Conservation (phyloP, 2,888 invertebrate species). For the Drosophila ochracea region DNA sequence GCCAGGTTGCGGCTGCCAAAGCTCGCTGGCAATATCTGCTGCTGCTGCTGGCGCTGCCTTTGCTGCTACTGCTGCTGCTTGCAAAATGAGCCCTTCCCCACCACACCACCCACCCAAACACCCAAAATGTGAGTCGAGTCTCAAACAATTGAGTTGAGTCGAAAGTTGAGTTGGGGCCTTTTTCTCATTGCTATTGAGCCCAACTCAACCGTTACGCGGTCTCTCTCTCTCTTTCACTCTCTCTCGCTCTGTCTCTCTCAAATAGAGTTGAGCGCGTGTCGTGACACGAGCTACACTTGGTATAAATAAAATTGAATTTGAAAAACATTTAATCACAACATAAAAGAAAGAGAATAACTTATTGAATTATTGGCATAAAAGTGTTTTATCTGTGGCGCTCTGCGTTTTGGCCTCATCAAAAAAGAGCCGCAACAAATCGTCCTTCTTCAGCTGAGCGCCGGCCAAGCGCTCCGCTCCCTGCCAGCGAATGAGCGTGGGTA, state of each 20-base stretch:
- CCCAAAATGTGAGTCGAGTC: conserved; percentile 33
- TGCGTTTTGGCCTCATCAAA: conserved; percentile 86
- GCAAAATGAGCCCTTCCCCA: conserved; percentile 39
- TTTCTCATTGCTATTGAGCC: conserved; percentile 22
- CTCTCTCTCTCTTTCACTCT: too few species aligned
- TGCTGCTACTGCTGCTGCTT: conserved; percentile 2
- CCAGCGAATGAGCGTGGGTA: conserved; percentile 88
- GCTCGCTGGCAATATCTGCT: conserved; percentile 11
- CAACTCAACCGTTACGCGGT: conserved; percentile 11
- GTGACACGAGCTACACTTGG: conserved; percentile 1
- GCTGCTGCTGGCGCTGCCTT: conserved; percentile 7
- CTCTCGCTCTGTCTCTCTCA: not conserved
- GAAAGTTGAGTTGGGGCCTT: conserved; percentile 10
- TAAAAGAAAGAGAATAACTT: not conserved
- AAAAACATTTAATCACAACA: not conserved
- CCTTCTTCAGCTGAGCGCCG: conserved; percentile 90
- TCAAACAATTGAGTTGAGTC: conserved; percentile 14
- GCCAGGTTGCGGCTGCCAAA: conserved; percentile 52
- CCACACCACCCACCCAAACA: not conserved
- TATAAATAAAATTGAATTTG: not conserved
- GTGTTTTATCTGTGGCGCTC: conserved; percentile 19
- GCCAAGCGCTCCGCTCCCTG: conserved; percentile 89
- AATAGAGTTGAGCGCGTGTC: not conserved
- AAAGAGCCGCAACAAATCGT: conserved; percentile 90
- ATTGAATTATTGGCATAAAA: conserved; percentile 29